Conservation (phyloP, 2,797 vertebrate genomes). For the Alcedo atthis region DNA sequence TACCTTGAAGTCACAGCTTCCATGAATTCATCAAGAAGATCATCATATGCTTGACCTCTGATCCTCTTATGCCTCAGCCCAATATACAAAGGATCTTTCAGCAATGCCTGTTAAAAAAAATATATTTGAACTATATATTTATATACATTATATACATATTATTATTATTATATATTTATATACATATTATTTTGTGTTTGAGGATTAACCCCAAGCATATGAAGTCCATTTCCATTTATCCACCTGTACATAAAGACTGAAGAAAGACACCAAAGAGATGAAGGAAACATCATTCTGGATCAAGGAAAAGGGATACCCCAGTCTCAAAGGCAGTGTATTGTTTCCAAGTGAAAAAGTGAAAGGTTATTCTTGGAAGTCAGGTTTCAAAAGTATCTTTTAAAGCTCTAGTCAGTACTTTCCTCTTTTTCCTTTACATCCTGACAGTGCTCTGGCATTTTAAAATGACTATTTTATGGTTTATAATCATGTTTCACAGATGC, state of each 20-base stretch:
- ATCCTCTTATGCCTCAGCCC: slow-evolving; percentile 92
- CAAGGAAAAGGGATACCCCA: neutral
- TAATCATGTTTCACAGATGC: neutral
- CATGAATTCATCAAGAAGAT: slow-evolving; percentile 98
- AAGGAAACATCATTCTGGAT: slow-evolving; percentile 20
- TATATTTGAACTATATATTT: neutral
- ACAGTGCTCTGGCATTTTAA: neutral
- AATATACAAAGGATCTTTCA: slow-evolving; percentile 95
- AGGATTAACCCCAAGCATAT: slow-evolving; percentile 33
- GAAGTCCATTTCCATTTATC: slow-evolving; percentile 14
- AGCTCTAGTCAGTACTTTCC: neutral
- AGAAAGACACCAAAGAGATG: neutral
- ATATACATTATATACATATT: no score
- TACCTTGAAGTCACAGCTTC: slow-evolving; percentile 93
- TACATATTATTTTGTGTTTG: neutral
- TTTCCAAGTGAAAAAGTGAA: slow-evolving; percentile 1
- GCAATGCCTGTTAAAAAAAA: slow-evolving; percentile 80
- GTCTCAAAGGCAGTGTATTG: neutral
- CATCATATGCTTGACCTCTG: slow-evolving; percentile 90
- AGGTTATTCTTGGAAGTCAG: neutral
- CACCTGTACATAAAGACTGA: neutral
- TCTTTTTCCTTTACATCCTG: neutral
- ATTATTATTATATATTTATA: neutral
- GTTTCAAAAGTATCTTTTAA: slow-evolving; percentile 6
- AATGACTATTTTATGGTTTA: neutral